Percentiles rank a stretch among this genome's conserved stretches.
Evolutionary conservation across 2,113 vertebrate species (phyloP).

Genomic region (Sciurus niger): DNA sequence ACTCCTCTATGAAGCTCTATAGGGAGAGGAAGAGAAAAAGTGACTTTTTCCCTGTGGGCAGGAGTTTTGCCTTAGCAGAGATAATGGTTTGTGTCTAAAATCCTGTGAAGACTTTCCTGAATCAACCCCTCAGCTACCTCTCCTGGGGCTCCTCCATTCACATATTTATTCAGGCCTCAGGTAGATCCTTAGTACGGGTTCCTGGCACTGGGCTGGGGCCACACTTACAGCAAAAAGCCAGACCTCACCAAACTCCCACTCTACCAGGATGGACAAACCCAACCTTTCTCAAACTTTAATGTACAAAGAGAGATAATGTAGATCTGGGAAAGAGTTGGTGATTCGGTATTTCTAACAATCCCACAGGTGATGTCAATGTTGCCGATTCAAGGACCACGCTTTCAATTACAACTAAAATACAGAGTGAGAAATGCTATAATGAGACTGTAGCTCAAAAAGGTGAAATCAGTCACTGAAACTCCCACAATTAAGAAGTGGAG

Average conservation of each 20-base stretch:
- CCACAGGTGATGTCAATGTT: not conserved
- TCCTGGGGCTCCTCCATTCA: not conserved
- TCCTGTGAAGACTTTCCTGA: not conserved
- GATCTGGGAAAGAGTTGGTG: not conserved
- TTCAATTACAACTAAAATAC: not conserved
- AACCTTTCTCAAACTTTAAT: slow-evolving; percentile 20
- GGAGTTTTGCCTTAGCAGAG: not conserved
- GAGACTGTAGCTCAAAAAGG: not conserved
- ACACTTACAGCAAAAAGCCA: not conserved
- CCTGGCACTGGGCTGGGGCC: not conserved
- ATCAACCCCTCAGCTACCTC: slow-evolving; percentile 14
- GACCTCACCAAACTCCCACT: not conserved
- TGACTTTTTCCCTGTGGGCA: not conserved
- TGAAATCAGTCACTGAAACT: not conserved
- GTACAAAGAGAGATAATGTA: not conserved
- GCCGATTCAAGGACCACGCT: not conserved
- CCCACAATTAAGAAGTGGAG: not conserved
- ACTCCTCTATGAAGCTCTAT: not conserved
- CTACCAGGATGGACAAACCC: not conserved
- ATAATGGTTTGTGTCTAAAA: not conserved
- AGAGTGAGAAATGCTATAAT: not conserved
- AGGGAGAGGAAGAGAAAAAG: not conserved
- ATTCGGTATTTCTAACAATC: slow-evolving; percentile 9
- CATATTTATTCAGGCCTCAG: not conserved
- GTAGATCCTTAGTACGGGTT: not conserved